Percentiles rank a stretch among this genome's conserved stretches.
Conservation (phyloP, 2,888 invertebrate genomes). For the Drosophila borealis region DNA sequence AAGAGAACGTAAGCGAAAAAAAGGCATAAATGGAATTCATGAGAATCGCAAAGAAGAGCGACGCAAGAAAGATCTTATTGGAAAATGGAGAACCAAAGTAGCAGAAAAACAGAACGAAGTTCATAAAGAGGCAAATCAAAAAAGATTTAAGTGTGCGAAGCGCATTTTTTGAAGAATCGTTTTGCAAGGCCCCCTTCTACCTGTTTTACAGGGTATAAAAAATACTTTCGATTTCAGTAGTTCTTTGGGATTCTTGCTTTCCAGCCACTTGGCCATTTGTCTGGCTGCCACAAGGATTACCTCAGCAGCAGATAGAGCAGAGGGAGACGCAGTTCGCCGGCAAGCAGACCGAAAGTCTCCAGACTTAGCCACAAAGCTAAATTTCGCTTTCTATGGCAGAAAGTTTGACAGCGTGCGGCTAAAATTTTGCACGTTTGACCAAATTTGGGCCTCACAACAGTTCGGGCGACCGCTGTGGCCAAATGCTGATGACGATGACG, state of each 20-base stretch:
- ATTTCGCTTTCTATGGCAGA: constrained; percentile 77
- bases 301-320: constrained; percentile 47
- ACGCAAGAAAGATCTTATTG: not conserved
- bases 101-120: not conserved
- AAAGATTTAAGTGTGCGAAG: too few relatives aligned
- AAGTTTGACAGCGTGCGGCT: constrained; percentile 77
- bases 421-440: constrained; percentile 78
- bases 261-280: constrained; percentile 11
- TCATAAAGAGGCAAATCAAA: not conserved
- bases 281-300: constrained; percentile 55
- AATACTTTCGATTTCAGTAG: constrained; percentile 40
- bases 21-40: not conserved
- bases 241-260: constrained; percentile 32
- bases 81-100: not conserved
- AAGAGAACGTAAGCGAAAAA: too few relatives aligned
- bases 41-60: not conserved
- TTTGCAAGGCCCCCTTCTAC: too few relatives aligned
- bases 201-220: not conserved
- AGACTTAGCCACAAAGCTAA: constrained; percentile 34
- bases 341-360: constrained; percentile 21
- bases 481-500: constrained; percentile 61
- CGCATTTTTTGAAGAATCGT: too few relatives aligned
- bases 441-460: constrained; percentile 67
- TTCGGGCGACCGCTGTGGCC: constrained; percentile 53
- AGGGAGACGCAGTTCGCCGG: not conserved